phyloP scores from a whole-genome alignment of 2,888 invertebrate species.

The Hydroisotoma schaefferi region DNA sequence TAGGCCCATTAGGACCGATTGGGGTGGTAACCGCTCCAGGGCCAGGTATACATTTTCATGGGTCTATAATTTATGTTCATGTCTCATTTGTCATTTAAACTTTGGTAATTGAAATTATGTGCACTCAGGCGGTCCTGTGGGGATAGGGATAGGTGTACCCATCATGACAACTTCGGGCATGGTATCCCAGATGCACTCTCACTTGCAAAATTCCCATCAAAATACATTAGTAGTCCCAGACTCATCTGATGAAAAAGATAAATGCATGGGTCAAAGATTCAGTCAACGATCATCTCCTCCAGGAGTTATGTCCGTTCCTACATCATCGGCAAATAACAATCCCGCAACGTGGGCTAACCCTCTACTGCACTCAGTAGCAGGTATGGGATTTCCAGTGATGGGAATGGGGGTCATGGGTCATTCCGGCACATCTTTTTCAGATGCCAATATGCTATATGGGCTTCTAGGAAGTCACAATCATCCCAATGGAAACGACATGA shows the following conservation, averaged over 20 bases:
- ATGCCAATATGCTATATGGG: conserved; percentile 40
- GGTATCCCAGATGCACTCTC: conserved; percentile 12
- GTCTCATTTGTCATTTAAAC: not conserved
- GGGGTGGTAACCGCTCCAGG: conserved; percentile 43
- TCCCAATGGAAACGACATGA: conserved; percentile 8
- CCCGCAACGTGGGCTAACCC: conserved; percentile 28
- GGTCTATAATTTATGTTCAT: not conserved
- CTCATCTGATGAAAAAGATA: conserved; percentile 46
- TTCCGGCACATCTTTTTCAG: conserved; percentile 12
- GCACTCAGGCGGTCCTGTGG: conserved; percentile 36
- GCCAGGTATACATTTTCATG: conserved; percentile 20
- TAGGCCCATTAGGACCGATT: conserved; percentile 42
- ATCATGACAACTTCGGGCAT: conserved; percentile 42
- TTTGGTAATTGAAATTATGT: too few relatives aligned
- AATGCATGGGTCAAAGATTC: conserved; percentile 28
- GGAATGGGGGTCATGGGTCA: conserved; percentile 34
- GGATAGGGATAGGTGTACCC: conserved; percentile 46
- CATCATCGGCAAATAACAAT: conserved; percentile 16
- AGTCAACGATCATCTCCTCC: conserved; percentile 6
- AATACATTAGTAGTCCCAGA: conserved; percentile 45
- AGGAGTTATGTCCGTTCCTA: conserved; percentile 12
- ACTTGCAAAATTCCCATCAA: not conserved
- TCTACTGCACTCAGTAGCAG: conserved; percentile 32
- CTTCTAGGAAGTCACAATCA: not conserved
- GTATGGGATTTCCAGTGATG: conserved; percentile 43